Evolutionary conservation across 2,113 vertebrate species (phyloP).

Genomic region (Brachyhypopomus occidentalis): DNA sequence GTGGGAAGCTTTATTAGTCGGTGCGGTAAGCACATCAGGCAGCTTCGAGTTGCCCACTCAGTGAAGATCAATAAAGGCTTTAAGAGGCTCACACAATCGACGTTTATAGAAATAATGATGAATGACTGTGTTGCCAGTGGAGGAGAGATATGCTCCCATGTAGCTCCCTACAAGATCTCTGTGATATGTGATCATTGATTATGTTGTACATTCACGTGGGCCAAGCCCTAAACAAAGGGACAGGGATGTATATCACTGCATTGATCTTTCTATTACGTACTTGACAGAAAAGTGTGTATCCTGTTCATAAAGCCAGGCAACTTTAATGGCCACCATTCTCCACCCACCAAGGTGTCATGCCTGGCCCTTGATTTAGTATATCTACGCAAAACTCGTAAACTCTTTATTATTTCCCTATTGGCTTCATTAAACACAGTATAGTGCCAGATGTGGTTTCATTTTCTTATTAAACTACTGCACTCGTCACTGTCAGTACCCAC

Average conservation of each 20-base stretch:
- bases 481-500: constrained; percentile 28
- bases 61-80: constrained; percentile 27
- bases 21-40: constrained; percentile 53
- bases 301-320: constrained; percentile 42
- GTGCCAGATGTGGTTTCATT: neutral
- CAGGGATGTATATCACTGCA: constrained; percentile 54
- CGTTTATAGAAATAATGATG: constrained; percentile 22
- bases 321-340: constrained; percentile 38
- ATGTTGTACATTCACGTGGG: neutral
- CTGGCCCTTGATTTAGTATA: constrained; percentile 18
- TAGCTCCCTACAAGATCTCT: neutral
- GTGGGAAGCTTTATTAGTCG: constrained; percentile 49
- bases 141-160: constrained; percentile 14
- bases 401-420: constrained; percentile 35
- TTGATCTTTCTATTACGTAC: constrained; percentile 60
- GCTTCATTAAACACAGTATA: constrained; percentile 21
- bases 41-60: constrained; percentile 51
- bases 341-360: neutral
- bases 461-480: constrained; percentile 5
- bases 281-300: constrained; percentile 39
- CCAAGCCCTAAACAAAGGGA: constrained; percentile 22
- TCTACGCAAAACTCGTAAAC: neutral
- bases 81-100: constrained; percentile 15
- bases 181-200: constrained; percentile 23
- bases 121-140: constrained; percentile 29